Percentiles rank a stretch among this genome's conserved stretches.
These are phyloP conservation scores for Oreotrochilus melanogaster DNA, from an alignment of 2,113 vertebrate genomes.

Conservation along the genomic window DNA sequence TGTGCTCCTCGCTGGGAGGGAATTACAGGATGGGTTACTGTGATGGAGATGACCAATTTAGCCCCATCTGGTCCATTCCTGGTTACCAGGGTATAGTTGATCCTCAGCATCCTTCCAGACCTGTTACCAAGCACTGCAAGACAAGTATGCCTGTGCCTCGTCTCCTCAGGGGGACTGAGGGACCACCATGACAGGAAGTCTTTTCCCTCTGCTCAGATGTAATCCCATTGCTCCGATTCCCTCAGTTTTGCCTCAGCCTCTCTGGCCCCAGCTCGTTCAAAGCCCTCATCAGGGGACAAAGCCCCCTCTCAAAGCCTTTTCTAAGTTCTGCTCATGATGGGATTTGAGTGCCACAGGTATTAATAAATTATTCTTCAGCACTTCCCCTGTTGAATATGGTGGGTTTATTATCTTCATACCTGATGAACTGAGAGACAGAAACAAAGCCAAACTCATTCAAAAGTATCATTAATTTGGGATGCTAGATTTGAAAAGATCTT, in stretches of 20 bases:
- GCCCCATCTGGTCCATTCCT: neutral
- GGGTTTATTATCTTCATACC: neutral
- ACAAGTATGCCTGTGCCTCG: neutral
- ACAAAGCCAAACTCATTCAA: slow-evolving; percentile 5
- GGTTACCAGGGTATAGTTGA: neutral
- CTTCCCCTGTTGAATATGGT: neutral
- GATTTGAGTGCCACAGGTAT: neutral
- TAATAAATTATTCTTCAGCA: neutral
- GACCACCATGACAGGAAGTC: neutral
- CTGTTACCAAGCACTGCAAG: neutral
- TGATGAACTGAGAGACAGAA: slow-evolving; percentile 7
- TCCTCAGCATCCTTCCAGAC: neutral
- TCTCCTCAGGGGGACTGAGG: neutral
- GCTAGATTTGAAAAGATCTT: slow-evolving; percentile 5
- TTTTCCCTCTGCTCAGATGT: neutral
- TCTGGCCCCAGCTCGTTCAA: neutral
- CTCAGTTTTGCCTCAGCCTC: neutral
- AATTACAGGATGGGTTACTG: neutral
- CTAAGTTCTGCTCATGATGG: neutral
- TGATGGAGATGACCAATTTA: neutral
- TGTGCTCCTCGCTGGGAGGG: neutral
- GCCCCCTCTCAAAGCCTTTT: neutral
- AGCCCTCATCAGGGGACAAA: neutral
- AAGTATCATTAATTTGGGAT: slow-evolving; percentile 32
- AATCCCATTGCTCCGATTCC: neutral